Evolutionary conservation across 2,113 vertebrate genomes (phyloP), one percentile per base, ranked within the genome.

Genomic region (Cyprinodon tularosa): DNA sequence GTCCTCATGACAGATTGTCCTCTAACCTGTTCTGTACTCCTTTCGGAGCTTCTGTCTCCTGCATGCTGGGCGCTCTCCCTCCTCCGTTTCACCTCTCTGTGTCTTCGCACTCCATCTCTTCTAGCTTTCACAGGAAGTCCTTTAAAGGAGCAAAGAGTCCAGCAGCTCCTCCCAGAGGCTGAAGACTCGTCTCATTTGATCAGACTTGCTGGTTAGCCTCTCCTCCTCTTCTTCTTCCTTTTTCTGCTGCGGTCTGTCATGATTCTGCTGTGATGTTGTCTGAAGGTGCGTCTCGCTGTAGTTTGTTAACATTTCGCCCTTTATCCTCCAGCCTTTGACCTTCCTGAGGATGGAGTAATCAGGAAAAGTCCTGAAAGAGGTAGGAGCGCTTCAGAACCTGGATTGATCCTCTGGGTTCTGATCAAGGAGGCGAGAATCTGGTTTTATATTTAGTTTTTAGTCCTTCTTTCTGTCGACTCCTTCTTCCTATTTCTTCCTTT

Each of bases 331-430:
- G 93, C 92, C 17, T 93, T 92, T 82, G 92, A 93, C 59, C 85
- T 89, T 59, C 86, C 92, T 66, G 94, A 94, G 86, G 91, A 94
- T 84, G 94, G 93, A 20, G 95, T 94, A 78, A 94, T 95, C 77
- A 94, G 91, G 78, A 94, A 89, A 81, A 97, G 95, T 81, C 96
- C 95, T 40, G 96, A 97, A 90, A 96, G 95, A 97, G 97, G 97
- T 98, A 94, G 7, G 12, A 15, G 15, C 68, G 39, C 45, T 67
- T 4, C 17, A 0, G 20, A 1, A 36, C 64, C 12, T 29, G 0
- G 10, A n/a, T 63, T 15, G 15, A 50, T 50, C 7, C 17, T 57
- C 1, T 8, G 50, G 20, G 7, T 57, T 57, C 50, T 57, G 8
- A 3, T n/a, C 17, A 6, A 8, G 7, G 9, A 15, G 5, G 20